Conservation (phyloP, 1,140 invertebrate genomes). For the Neodiprion fabricii region DNA sequence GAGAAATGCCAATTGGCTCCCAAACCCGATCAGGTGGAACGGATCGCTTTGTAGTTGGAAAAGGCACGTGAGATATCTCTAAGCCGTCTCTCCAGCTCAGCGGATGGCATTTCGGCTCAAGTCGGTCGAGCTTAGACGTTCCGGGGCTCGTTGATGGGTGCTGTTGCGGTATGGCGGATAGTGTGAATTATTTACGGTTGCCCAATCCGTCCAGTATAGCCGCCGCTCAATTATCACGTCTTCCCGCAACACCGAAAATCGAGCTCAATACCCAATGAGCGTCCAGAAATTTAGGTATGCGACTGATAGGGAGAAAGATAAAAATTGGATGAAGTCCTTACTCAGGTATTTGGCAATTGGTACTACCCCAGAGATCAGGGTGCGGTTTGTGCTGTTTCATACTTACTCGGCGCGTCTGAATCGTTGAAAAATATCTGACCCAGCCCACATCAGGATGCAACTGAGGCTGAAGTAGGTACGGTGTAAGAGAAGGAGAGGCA, state of each 20-base stretch:
- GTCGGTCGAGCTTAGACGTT: not conserved
- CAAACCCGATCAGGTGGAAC: no score
- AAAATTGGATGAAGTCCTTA: not conserved
- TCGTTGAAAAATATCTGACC: not conserved
- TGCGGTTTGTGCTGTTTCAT: no score
- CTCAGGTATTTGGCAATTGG: no score
- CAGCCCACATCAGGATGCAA: not conserved
- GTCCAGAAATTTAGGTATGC: conserved; percentile 12
- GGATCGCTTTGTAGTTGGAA: not conserved
- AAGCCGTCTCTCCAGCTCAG: not conserved
- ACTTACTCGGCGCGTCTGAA: not conserved
- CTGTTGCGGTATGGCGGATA: not conserved
- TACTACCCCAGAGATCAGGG: no score
- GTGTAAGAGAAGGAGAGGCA: not conserved
- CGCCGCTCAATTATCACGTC: no score
- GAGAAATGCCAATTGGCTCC: no score
- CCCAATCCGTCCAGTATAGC: no score
- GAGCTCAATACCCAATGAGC: not conserved
- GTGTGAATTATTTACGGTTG: not conserved
- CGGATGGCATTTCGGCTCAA: not conserved
- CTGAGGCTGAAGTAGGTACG: no score
- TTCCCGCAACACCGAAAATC: no score
- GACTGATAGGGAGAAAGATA: not conserved
- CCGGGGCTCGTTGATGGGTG: not conserved
- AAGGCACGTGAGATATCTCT: not conserved